Evolutionary conservation across 2,888 invertebrate species (phyloP), one percentile per base, ranked within the genome.

Genomic region (Ommatoiulus sabulosus): DNA sequence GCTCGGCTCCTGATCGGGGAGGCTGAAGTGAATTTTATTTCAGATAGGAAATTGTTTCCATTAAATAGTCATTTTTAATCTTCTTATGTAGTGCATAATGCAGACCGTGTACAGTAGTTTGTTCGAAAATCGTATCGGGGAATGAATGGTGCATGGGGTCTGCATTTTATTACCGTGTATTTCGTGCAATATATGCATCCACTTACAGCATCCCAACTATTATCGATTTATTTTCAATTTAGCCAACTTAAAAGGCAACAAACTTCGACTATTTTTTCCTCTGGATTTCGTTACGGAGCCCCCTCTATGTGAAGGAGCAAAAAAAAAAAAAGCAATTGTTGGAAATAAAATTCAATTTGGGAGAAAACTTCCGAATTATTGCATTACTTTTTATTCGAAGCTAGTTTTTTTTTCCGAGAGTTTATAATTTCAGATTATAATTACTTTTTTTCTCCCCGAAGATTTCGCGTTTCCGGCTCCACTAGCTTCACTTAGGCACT

Each of bases 21-120:
- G 10, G 80, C 80, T 15, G n/a, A 8, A 80, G 80, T 80, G 20
- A 43, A 84, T 43, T 84, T 84, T 84, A 43, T 84, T 84, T 43
- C 84, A 84, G 20, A 43, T 43, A 84, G 84, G 84, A 84, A 84
- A 84, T 84, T 84, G 84, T 84, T 84, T 84, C 84, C 84, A 84
- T 84, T 84, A 84, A 84, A 84, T 84, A 84, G 84, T 84, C 84
- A 84, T 84, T 84, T 84, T 84, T 84, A 84, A 84, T 84, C 84
- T 84, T 84, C 24, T 84, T 84, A 84, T 84, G 43, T 84, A n/a
- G 84, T 84, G 84, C 84, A 84, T 84, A 84, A 84, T 84, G 20
- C 43, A 84, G n/a, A 20, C 24, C 17, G 20, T 84, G 35, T 57
- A 57, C 15, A 57, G 12, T 84, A n/a, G 52, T 52, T 35, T 17